Evolutionary conservation across 2,113 vertebrate species (phyloP).

Genomic region (Trachemys scripta): DNA sequence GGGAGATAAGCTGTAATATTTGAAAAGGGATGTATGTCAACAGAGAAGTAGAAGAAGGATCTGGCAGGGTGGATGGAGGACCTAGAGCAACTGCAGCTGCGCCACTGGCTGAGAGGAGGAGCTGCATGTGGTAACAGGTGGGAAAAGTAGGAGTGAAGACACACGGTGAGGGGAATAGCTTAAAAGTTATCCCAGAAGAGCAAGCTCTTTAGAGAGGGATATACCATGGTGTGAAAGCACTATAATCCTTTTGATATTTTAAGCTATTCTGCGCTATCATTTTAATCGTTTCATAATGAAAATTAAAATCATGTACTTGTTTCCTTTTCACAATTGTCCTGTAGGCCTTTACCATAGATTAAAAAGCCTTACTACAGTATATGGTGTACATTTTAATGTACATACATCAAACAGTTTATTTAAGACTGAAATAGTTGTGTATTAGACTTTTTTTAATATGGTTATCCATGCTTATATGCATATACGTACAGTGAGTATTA

Average conservation of each 20-base stretch:
- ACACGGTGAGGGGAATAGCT: background rate
- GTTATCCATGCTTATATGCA: background rate
- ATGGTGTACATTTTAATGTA: background rate
- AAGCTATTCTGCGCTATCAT: background rate
- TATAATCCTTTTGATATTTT: background rate
- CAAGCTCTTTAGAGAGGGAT: background rate
- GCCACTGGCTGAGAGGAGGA: background rate
- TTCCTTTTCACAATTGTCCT: background rate
- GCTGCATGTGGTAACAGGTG: background rate
- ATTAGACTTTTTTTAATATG: background rate
- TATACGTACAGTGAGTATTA: background rate
- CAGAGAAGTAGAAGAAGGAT: background rate
- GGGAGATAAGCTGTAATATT: background rate
- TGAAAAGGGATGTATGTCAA: background rate
- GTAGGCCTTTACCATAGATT: background rate
- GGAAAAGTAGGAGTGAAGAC: background rate
- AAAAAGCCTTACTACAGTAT: background rate
- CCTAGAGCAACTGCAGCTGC: background rate
- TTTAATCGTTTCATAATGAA: background rate
- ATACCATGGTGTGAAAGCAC: background rate
- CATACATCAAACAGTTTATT: background rate
- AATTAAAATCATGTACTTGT: background rate
- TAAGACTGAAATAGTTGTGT: background rate
- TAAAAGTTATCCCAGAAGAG: background rate
- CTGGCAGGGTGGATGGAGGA: background rate